Percentiles rank a stretch among this genome's conserved stretches.
Evolutionary conservation across 2,113 vertebrate genomes (phyloP).

Genomic region (Lagenorhynchus albirostris): DNA sequence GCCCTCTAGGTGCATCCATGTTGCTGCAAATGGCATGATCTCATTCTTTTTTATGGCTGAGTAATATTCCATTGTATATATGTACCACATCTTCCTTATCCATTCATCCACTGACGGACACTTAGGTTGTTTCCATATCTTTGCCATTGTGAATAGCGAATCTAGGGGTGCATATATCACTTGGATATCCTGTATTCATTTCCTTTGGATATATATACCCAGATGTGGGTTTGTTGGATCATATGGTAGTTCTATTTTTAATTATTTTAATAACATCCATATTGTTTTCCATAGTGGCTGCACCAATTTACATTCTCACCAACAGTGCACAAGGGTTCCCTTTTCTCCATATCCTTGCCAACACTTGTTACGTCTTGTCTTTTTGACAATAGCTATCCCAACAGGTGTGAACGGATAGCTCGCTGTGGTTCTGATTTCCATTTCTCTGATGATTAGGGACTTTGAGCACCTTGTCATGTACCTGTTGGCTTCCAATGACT

Average conservation of each 20-base stretch:
- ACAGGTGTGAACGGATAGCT: background rate
- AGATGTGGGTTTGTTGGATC: background rate
- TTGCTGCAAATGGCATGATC: background rate
- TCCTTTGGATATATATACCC: background rate
- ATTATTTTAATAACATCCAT: background rate
- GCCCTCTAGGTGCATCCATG: background rate
- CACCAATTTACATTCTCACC: background rate
- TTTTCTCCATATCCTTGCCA: background rate
- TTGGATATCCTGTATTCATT: background rate
- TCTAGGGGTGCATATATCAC: background rate
- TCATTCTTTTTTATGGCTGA: background rate
- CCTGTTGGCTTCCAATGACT: background rate
- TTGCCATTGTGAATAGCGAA: background rate
- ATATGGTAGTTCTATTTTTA: background rate
- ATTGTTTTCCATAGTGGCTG: background rate
- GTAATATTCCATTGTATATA: background rate
- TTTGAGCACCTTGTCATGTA: background rate
- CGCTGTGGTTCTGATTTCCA: background rate
- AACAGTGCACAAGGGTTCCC: background rate
- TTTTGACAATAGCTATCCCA: background rate
- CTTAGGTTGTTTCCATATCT: background rate
- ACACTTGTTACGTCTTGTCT: background rate
- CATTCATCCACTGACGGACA: background rate
- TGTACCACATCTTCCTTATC: background rate
- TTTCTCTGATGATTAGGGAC: background rate